phyloP scores from a whole-genome alignment of 2,113 vertebrate species.

The Neogobius melanostomus region DNA sequence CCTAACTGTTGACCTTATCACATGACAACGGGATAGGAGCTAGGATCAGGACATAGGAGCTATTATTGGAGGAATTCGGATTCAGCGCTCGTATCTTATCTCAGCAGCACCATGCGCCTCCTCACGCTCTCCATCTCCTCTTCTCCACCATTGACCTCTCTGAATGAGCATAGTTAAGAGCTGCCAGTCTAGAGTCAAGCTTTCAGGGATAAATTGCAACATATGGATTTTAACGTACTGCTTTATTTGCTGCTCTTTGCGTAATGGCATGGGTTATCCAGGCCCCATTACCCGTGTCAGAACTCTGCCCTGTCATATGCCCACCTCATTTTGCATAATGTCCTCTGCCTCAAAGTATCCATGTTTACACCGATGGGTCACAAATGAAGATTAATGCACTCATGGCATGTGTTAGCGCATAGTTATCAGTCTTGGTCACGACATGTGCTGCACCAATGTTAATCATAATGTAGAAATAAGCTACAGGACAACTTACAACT shows the following conservation, averaged over 20 bases:
- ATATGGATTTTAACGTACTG: not conserved
- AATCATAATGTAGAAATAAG: not conserved
- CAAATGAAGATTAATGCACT: constrained; percentile 9
- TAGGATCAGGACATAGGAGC: too few species aligned
- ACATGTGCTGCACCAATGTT: not conserved
- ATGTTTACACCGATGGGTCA: constrained; percentile 1
- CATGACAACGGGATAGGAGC: too few species aligned
- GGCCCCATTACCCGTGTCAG: constrained; percentile 4
- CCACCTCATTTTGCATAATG: constrained; percentile 3
- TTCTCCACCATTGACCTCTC: too few species aligned
- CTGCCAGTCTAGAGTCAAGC: constrained; percentile 6
- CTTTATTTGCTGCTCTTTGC: not conserved
- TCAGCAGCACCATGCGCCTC: too few species aligned
- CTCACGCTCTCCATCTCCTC: too few species aligned
- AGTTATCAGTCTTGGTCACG: not conserved
- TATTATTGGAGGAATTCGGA: too few species aligned
- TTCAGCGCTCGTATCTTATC: too few species aligned
- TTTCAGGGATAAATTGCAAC: constrained; percentile 9
- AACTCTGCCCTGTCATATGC: not conserved
- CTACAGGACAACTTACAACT: not conserved
- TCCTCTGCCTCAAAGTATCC: not conserved
- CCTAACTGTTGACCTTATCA: too few species aligned
- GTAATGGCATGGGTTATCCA: not conserved
- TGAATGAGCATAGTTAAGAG: too few species aligned
- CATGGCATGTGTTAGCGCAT: not conserved